Conservation (phyloP, 2,797 vertebrate species). For the Hydrocynus forskahlii region DNA sequence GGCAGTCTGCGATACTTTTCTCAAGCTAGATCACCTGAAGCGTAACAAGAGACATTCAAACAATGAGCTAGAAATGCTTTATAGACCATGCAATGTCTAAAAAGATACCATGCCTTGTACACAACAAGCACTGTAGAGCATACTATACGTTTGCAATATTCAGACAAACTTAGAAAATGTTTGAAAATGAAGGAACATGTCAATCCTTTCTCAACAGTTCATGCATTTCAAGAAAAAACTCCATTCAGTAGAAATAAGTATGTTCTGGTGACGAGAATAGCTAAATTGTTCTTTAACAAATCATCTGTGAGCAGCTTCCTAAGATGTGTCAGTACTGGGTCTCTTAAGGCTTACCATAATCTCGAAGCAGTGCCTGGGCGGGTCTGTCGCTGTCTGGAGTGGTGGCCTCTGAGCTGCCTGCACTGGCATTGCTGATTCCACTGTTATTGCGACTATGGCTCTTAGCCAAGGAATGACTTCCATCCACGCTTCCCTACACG, state of each 20-base stretch:
- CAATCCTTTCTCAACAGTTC: background rate
- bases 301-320: background rate
- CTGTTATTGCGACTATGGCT: constrained; percentile 89
- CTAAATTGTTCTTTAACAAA: background rate
- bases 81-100: constrained; percentile 29
- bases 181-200: too few relatives aligned
- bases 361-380: constrained; percentile 85
- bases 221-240: background rate
- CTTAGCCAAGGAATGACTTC: constrained; percentile 69
- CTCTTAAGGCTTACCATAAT: constrained; percentile 78
- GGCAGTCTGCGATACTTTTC: background rate
- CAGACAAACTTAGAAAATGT: background rate
- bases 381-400: constrained; percentile 88
- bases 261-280: background rate
- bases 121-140: constrained; percentile 15
- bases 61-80: constrained; percentile 1
- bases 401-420: constrained; percentile 83
- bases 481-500: constrained; percentile 61
- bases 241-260: background rate
- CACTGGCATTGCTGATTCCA: constrained; percentile 85
- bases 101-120: background rate
- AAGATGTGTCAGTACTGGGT: background rate
- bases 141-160: constrained; percentile 12
- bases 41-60: background rate
- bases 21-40: background rate